phyloP scores from a whole-genome alignment of 2,888 invertebrate species.

The Drosophila kokeensis region DNA sequence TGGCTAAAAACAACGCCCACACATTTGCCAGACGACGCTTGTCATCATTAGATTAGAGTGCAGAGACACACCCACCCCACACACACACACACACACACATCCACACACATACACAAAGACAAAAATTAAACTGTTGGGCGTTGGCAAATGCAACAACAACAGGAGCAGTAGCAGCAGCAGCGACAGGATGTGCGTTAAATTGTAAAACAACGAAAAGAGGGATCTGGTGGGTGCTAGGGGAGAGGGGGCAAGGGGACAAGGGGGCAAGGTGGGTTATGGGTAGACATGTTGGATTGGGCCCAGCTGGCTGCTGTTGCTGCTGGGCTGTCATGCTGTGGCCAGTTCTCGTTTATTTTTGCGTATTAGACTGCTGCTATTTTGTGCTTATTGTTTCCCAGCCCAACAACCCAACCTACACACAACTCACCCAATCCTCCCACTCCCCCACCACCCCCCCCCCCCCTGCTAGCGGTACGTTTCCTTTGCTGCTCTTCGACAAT shows the following conservation, averaged over 20 bases:
- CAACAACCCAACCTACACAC: slow-evolving; percentile 5
- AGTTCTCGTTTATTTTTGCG: slow-evolving; percentile 77
- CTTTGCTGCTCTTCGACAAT: slow-evolving; percentile 34
- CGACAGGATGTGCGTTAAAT: slow-evolving; percentile 79
- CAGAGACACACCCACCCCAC: slow-evolving; percentile 33
- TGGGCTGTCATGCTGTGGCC: slow-evolving; percentile 68
- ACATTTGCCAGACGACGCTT: slow-evolving; percentile 65
- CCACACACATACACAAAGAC: slow-evolving; percentile 21
- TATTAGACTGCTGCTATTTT: slow-evolving; percentile 79
- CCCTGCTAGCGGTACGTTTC: neutral
- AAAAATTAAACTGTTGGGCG: slow-evolving; percentile 61
- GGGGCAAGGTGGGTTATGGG: neutral
- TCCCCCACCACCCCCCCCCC: too few relatives aligned
- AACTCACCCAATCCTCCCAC: neutral
- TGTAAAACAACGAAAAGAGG: slow-evolving; percentile 73
- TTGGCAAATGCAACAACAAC: slow-evolving; percentile 23
- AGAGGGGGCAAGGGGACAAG: neutral
- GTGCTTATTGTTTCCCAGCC: slow-evolving; percentile 72
- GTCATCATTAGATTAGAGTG: slow-evolving; percentile 80
- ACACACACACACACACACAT: slow-evolving; percentile 23
- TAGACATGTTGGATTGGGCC: slow-evolving; percentile 37
- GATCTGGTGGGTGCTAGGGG: slow-evolving; percentile 9
- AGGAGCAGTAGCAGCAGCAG: slow-evolving; percentile 18
- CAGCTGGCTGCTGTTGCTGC: slow-evolving; percentile 48
- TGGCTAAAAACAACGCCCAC: slow-evolving; percentile 45